Percentiles rank a stretch among this genome's conserved stretches.
These are phyloP conservation scores for Priocnemis perturbator DNA, from an alignment of 2,888 invertebrate genomes.

Conservation along the genomic window DNA sequence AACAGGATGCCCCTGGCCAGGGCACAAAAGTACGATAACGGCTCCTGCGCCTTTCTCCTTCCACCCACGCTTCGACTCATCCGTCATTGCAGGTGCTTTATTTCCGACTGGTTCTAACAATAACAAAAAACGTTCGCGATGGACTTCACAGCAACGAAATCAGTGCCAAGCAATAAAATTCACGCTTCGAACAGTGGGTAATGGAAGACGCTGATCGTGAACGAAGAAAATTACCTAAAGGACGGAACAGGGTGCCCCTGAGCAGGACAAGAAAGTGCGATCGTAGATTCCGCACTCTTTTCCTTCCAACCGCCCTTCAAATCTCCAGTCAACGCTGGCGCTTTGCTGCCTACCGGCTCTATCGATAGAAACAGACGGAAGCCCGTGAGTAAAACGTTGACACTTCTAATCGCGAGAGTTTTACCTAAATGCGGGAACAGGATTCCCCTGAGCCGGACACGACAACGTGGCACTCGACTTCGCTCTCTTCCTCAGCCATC, in stretches of 20 bases:
- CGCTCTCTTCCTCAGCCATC: constrained; percentile 61
- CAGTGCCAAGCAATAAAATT: constrained; percentile 7
- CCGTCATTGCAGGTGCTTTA: constrained; percentile 78
- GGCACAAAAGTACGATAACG: constrained; percentile 80
- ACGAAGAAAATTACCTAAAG: constrained; percentile 79
- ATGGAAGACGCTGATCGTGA: neutral
- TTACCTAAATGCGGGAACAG: constrained; percentile 79
- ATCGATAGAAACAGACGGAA: constrained; percentile 12
- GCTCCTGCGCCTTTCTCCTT: constrained; percentile 45
- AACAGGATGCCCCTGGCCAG: constrained; percentile 85
- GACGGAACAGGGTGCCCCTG: constrained; percentile 85
- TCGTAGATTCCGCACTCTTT: constrained; percentile 60
- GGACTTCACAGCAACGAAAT: too few relatives aligned
- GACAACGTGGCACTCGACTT: constrained; percentile 77
- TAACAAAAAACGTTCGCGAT: constrained; percentile 19
- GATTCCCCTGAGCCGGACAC: constrained; percentile 84
- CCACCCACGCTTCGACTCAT: constrained; percentile 76
- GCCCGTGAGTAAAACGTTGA: neutral
- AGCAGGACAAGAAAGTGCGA: constrained; percentile 82
- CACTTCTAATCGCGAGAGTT: neutral
- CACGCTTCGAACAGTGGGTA: neutral
- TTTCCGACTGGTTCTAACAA: constrained; percentile 77
- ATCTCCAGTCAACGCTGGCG: constrained; percentile 79
- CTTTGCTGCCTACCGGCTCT: constrained; percentile 79
- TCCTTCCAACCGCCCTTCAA: constrained; percentile 69